Base-by-base conservation (phyloP, 2,113 vertebrate species). In the Notothenia coriiceps region DNA sequence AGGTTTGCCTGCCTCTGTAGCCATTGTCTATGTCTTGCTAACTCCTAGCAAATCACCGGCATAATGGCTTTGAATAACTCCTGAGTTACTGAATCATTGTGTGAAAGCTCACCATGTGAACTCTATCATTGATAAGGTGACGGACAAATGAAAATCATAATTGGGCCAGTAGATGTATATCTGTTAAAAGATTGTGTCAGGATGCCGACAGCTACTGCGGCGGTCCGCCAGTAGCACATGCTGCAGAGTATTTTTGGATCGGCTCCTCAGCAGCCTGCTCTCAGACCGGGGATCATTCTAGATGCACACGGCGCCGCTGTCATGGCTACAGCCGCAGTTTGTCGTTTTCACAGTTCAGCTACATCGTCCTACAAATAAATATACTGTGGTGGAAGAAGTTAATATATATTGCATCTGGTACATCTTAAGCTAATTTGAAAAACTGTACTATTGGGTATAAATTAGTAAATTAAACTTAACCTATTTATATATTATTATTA, bases 241-340 rank as follows among this genome's bases (percentile, higher is more conserved):
- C 63, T 76, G 46, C 55, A 22, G 59, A 73, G 46, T 85, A 73
- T 86, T 89, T 82, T 74, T 67, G 77, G 79, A 29, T 63, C 57
- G 1, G 71, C 57, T 70, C 11, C 7, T 49, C 13, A 9, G 22
- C 8, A 78, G 68, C 51, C 49, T 62, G 65, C 35, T 0, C 72
- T 74, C 72, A 57, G 13, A 77, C 77, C 84, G 84, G 87, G 64
- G 91, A 91, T 85, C 79, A 9, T 90, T 92, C 85, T 74, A 71
- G 90, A 86, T 68, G 84, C 90, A 88, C 90, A 69, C 47, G 65
- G 62, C 9, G 55, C 76, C 18, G 71, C 83, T 81, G 82, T 77
- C 79, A 83, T 89, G 83, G 74, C 80, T 70, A 82, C 84, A 66
- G 74, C 67, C 69, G 79, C 62, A 86, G 33, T 60, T 70, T 71